Conservation (phyloP, 2,888 invertebrate species). For the Coenonympha glycerion region DNA sequence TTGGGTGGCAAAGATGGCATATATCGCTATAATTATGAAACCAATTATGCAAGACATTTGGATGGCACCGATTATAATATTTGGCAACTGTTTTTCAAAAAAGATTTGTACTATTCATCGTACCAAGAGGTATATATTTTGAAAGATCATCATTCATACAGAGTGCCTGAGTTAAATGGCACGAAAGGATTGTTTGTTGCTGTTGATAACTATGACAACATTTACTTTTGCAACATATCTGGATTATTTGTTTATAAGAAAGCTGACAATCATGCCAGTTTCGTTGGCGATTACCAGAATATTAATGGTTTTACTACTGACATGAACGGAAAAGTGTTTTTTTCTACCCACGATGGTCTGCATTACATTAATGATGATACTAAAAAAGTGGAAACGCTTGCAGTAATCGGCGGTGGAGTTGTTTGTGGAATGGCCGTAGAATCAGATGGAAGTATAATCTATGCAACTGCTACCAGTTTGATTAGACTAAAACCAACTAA, state of each 20-base stretch:
- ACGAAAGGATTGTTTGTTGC: slow-evolving; percentile 32
- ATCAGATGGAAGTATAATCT: slow-evolving; percentile 31
- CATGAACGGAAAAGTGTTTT: slow-evolving; percentile 34
- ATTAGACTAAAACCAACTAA: slow-evolving; percentile 9
- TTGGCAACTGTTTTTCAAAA: slow-evolving; percentile 59
- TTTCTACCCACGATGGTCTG: slow-evolving; percentile 33
- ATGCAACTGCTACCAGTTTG: slow-evolving; percentile 25
- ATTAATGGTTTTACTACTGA: slow-evolving; percentile 34
- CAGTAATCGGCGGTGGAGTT: slow-evolving; percentile 23
- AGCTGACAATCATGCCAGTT: slow-evolving; percentile 15
- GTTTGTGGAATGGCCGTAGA: slow-evolving; percentile 33
- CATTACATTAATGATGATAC: slow-evolving; percentile 31
- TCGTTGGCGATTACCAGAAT: slow-evolving; percentile 33
- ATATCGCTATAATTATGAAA: slow-evolving; percentile 44
- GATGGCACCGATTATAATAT: slow-evolving; percentile 40
- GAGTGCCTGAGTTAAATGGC: slow-evolving; percentile 27
- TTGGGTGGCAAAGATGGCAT: slow-evolving; percentile 53
- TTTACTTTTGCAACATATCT: slow-evolving; percentile 34
- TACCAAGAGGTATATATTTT: slow-evolving; percentile 34
- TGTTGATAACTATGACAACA: slow-evolving; percentile 30
- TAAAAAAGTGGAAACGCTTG: slow-evolving; percentile 24
- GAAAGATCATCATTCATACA: slow-evolving; percentile 23
- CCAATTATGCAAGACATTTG: slow-evolving; percentile 37
- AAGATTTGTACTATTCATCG: slow-evolving; percentile 49
- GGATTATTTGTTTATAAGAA: slow-evolving; percentile 15